Conservation (phyloP, 2,113 vertebrate species). For the Zeus faber region DNA sequence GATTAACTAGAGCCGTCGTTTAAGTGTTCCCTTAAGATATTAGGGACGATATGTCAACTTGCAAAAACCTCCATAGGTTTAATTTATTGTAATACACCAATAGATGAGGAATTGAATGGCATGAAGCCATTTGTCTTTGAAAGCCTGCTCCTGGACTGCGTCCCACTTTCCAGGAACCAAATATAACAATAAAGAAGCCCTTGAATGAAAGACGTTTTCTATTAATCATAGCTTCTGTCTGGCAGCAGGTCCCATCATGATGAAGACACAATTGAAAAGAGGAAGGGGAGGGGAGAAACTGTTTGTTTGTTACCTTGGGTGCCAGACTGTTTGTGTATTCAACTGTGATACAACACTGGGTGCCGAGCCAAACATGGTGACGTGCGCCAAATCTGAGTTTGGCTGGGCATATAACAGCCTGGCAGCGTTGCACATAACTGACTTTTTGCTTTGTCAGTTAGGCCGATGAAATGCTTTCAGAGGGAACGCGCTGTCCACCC, state of each 20-base stretch:
- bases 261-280: slow-evolving; percentile 36
- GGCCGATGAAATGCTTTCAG: slow-evolving; percentile 30
- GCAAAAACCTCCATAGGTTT: slow-evolving; percentile 14
- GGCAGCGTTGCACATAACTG: slow-evolving; percentile 45
- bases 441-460: slow-evolving; percentile 44
- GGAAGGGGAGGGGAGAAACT: background rate
- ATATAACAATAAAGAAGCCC: slow-evolving; percentile 36
- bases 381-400: slow-evolving; percentile 59
- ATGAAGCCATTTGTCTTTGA: slow-evolving; percentile 25
- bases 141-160: slow-evolving; percentile 26
- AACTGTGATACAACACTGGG: slow-evolving; percentile 44
- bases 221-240: slow-evolving; percentile 31
- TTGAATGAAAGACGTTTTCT: slow-evolving; percentile 22
- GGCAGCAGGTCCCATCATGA: slow-evolving; percentile 29
- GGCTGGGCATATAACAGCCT: slow-evolving; percentile 51
- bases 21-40: slow-evolving; percentile 47
- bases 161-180: slow-evolving; percentile 30
- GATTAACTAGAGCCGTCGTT: slow-evolving; percentile 57
- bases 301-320: slow-evolving; percentile 39
- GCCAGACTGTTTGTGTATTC: slow-evolving; percentile 61
- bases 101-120: slow-evolving; percentile 26
- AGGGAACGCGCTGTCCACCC: slow-evolving; percentile 18
- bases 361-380: slow-evolving; percentile 47
- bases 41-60: slow-evolving; percentile 37
- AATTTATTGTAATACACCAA: slow-evolving; percentile 17